Percentiles rank a stretch among this genome's conserved stretches.
These are phyloP conservation scores for Melanotus villosus DNA, from an alignment of 2,888 invertebrate genomes.

Conservation along the genomic window DNA sequence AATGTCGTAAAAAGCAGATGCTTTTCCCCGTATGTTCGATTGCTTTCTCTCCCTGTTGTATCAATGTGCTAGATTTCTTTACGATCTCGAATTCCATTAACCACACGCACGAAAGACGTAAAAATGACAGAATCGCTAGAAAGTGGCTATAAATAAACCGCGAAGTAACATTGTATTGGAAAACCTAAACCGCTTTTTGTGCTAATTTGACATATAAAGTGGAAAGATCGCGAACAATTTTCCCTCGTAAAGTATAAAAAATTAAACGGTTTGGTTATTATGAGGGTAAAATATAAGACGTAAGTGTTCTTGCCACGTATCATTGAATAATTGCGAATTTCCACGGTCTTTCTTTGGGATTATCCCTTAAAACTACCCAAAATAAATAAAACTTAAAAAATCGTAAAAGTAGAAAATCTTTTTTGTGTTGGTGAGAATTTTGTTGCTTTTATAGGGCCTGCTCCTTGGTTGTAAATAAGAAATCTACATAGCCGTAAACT, in stretches of 20 bases:
- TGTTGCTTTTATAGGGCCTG: no score
- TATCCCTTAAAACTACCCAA: no score
- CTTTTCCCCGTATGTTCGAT: conserved; percentile 24
- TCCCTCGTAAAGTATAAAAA: neutral
- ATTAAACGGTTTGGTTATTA: neutral
- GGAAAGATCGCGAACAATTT: neutral
- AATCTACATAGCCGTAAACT: no score
- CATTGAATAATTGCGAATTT: neutral
- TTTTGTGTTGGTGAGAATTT: no score
- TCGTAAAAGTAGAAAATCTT: no score
- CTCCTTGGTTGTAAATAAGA: no score
- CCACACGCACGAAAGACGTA: conserved; percentile 9
- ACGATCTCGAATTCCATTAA: conserved; percentile 28
- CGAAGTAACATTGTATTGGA: neutral
- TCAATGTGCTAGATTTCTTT: conserved; percentile 12
- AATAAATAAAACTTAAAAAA: no score
- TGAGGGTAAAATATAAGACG: neutral
- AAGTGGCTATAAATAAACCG: conserved; percentile 24
- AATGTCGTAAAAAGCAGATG: conserved; percentile 36
- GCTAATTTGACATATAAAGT: neutral
- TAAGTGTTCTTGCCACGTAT: neutral
- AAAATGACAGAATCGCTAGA: conserved; percentile 16
- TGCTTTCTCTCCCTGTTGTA: neutral
- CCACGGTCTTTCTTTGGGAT: neutral
- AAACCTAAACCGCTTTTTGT: neutral